These are phyloP conservation scores for Petromus typicus DNA, from an alignment of 2,113 vertebrate genomes.

Conservation along the genomic window DNA sequence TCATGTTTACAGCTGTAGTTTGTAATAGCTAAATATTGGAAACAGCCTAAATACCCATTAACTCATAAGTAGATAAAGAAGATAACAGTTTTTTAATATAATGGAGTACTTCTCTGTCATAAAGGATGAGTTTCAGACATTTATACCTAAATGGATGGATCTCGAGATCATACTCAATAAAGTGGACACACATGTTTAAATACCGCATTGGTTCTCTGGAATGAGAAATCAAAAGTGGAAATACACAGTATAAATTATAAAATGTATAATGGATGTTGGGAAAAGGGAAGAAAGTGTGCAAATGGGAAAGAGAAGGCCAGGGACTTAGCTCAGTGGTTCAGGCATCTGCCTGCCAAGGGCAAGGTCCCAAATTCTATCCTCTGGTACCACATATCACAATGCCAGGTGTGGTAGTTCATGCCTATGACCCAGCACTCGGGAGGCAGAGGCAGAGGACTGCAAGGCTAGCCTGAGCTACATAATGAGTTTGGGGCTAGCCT, in stretches of 20 bases:
- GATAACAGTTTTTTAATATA: background rate
- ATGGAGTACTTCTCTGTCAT: too few species aligned
- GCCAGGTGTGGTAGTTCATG: too few species aligned
- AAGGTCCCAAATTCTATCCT: too few species aligned
- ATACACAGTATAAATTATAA: background rate
- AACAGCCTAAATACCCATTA: background rate
- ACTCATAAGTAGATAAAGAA: background rate
- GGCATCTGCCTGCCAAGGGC: too few species aligned
- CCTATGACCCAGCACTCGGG: too few species aligned
- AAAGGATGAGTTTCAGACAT: background rate
- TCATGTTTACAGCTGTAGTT: too few species aligned
- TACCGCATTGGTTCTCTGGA: background rate
- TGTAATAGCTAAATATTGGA: background rate
- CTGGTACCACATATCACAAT: too few species aligned
- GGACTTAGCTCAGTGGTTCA: too few species aligned
- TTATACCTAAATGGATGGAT: background rate
- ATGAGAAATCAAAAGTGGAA: background rate
- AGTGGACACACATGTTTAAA: background rate
- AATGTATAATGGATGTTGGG: background rate
- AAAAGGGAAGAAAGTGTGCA: background rate
- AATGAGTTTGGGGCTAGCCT: too few species aligned
- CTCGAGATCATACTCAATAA: background rate
- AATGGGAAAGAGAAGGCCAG: background rate
- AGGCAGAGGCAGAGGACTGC: too few species aligned
- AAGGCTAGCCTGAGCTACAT: too few species aligned